Percentiles rank a stretch among this genome's conserved stretches.
These are phyloP conservation scores for Trichacis sp. DNA, from an alignment of 2,888 invertebrate genomes.

Conservation along the genomic window DNA sequence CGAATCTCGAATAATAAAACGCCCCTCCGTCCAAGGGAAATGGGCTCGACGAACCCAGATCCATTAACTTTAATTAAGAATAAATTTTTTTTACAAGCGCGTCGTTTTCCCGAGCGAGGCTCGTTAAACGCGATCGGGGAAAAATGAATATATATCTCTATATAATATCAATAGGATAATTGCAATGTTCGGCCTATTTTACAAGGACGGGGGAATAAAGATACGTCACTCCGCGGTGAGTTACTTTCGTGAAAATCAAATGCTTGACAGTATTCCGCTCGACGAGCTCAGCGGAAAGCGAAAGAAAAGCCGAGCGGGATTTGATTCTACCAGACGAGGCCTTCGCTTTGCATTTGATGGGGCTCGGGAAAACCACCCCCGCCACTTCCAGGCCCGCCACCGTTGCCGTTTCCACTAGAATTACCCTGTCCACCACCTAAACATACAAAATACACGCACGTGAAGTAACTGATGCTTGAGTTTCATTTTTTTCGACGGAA, in stretches of 20 bases:
- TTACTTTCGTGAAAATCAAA: slow-evolving; percentile 6
- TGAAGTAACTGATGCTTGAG: too few species aligned
- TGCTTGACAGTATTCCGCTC: slow-evolving; percentile 26
- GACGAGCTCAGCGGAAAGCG: slow-evolving; percentile 57
- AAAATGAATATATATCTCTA: slow-evolving; percentile 35
- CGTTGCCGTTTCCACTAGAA: slow-evolving; percentile 72
- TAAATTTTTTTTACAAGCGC: slow-evolving; percentile 30
- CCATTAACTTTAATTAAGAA: slow-evolving; percentile 20
- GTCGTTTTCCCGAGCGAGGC: slow-evolving; percentile 37
- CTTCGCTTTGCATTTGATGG: slow-evolving; percentile 80
- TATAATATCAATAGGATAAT: slow-evolving; percentile 40
- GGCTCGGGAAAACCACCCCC: slow-evolving; percentile 80
- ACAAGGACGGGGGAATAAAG: slow-evolving; percentile 34
- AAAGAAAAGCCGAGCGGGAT: slow-evolving; percentile 43
- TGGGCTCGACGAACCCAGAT: too few species aligned
- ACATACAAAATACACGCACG: slow-evolving; percentile 17
- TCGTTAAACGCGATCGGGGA: slow-evolving; percentile 28
- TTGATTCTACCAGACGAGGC: slow-evolving; percentile 79
- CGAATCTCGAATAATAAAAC: slow-evolving; percentile 16
- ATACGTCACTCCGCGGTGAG: background rate
- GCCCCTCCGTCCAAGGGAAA: too few species aligned
- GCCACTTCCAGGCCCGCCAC: slow-evolving; percentile 81
- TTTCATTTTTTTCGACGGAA: too few species aligned
- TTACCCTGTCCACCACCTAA: slow-evolving; percentile 81
- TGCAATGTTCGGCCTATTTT: slow-evolving; percentile 43